Base-by-base conservation (phyloP, 2,113 vertebrate species). In the Tiliqua scincoides region DNA sequence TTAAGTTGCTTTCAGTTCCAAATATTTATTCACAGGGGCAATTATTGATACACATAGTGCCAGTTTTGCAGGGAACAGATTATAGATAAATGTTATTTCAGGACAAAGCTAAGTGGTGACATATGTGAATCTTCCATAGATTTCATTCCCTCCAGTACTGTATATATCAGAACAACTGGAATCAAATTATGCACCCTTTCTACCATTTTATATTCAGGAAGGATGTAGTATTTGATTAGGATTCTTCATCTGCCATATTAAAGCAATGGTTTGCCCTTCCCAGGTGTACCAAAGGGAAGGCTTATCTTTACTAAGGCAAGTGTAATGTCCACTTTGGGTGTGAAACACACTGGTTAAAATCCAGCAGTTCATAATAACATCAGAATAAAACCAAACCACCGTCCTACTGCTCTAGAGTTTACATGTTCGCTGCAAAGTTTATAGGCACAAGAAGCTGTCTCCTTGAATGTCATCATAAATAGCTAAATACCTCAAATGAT, bases 61-160 rank as follows among this genome's bases (percentile, higher is more conserved):
- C 77, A 93, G 74, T 72, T 82, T 91, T 67, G 75, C 87, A 88
- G 85, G 91, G 74, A 89, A 87, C 87, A 94, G 87, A 95, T 87
- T 35, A 91, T 52, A 77, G 85, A 71, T 91, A 91, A 93, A 94
- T 54, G 80, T 94, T 84, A 91, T 75, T 84, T 85, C 82, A 91
- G 76, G 67, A 91, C 71, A 91, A 94, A 95, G 87, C 70, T 87
- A 48, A 92, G 82, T 79, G 89, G 79, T 23, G 35, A 82, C 15
- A 48, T n/a, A 74, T 89, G 70, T 74, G 71, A 73, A 79, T 65
- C 85, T 87, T 67, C 78, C 73, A 87, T 85, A 71, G 73, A n/a
- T 57, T 72, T 65, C 27, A 62, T 54, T 71, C 23, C 40, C 74
- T 74, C 83, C 80, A 89, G 20, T 32, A 77, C 11, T 84, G 90